Base-by-base conservation (phyloP, 2,797 vertebrate species). In the Brachyrhaphis roseni region DNA sequence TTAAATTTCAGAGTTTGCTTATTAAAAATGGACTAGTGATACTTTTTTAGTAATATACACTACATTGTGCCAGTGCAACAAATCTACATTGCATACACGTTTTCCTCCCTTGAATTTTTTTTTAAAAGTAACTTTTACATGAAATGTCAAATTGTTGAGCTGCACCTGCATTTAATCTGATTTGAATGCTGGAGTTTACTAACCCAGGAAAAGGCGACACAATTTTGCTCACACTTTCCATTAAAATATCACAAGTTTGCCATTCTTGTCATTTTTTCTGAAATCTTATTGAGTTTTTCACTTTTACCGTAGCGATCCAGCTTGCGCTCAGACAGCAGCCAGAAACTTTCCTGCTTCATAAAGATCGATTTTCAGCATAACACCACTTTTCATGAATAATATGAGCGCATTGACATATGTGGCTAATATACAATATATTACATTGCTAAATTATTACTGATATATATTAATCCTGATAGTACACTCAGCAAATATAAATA, bases 391-490 rank as follows among this genome's bases (percentile, higher is more conserved):
- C 64, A 78, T 82, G 80, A 90, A 84, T 87, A 88, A 90, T 85
- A 81, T 36, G 83, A 88, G 28, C 49, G 51, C 73, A 62, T 41
- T 75, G 85, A 91, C 87, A 79, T 79, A 84, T 88, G 84, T 85
- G 77, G 75, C 78, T 90, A 90, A 93, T 88, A 86, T 86, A 91
- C 85, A 88, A 90, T 81, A 87, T 82, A 87, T 66, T 73, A 73
- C 36, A 45, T 73, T 59, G 71, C 79, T 81, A 78, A 75, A 87
- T 90, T 91, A 90, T 89, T 84, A 82, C 55, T 55, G 62, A 28
- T 85, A 81, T 93, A 91, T 82, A 89, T 89, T 88, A 83, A 75
- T 70, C 74, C 85, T 79, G 82, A 89, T 88, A 72, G 84, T 81
- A 90, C 87, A 82, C 76, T 89, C 68, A 81, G 76, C 84, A 78